Conservation (phyloP, 2,888 invertebrate genomes). For the Nomada goodeniana region DNA sequence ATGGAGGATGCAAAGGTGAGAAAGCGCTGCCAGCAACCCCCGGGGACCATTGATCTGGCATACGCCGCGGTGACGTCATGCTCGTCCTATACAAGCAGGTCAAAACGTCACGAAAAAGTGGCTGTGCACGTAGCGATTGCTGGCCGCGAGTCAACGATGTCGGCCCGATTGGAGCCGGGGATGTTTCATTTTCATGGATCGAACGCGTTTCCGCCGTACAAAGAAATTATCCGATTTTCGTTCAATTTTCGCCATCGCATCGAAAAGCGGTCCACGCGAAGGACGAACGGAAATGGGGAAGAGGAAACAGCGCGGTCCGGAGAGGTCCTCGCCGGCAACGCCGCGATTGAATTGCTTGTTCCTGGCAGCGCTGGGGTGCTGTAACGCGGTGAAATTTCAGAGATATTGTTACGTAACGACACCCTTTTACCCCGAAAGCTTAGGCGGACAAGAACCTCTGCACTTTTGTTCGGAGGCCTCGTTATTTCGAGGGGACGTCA, state of each 20-base stretch:
- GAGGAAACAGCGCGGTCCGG: slow-evolving; percentile 46
- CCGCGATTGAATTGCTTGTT: slow-evolving; percentile 68
- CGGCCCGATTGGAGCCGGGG: neutral
- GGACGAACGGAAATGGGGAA: slow-evolving; percentile 1
- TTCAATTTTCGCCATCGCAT: neutral
- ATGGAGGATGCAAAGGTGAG: slow-evolving; percentile 54
- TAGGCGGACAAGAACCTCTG: slow-evolving; percentile 52
- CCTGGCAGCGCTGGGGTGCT: slow-evolving; percentile 41
- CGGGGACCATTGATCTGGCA: slow-evolving; percentile 80
- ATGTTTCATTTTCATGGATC: slow-evolving; percentile 26
- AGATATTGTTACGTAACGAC: slow-evolving; percentile 69
- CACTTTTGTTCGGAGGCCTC: slow-evolving; percentile 66
- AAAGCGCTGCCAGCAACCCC: slow-evolving; percentile 71
- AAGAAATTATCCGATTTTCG: neutral
- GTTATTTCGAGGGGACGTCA: slow-evolving; percentile 62
- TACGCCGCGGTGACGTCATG: slow-evolving; percentile 76
- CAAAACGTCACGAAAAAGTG: slow-evolving; percentile 75
- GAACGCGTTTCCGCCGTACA: neutral
- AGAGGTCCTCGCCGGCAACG: slow-evolving; percentile 63
- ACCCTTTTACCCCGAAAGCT: slow-evolving; percentile 35
- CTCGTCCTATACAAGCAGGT: slow-evolving; percentile 74
- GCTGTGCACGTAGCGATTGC: slow-evolving; percentile 50
- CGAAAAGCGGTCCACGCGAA: neutral
- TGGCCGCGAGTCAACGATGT: slow-evolving; percentile 71
- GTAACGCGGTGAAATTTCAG: slow-evolving; percentile 63